These are phyloP conservation scores for Ophiodon elongatus DNA, from an alignment of 2,113 vertebrate genomes.

Conservation along the genomic window DNA sequence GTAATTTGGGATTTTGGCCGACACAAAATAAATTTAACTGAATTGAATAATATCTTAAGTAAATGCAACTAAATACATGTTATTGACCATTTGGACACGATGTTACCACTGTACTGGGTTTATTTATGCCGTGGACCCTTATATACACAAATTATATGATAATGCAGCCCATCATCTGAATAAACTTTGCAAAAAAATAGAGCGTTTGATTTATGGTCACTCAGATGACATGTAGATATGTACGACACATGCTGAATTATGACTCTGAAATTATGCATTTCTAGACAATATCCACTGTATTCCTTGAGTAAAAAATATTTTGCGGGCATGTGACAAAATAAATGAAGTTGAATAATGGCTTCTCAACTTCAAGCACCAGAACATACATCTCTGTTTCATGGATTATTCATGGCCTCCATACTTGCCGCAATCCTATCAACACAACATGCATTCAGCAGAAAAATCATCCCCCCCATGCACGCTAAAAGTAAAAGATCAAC, in stretches of 20 bases:
- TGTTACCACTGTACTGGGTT: not conserved
- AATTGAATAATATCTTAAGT: not conserved
- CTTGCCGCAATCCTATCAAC: constrained; percentile 75
- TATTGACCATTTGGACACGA: not conserved
- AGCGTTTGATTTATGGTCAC: constrained; percentile 66
- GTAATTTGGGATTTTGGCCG: too few relatives aligned
- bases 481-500: constrained; percentile 66
- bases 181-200: constrained; percentile 22
- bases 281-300: constrained; percentile 45
- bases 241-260: constrained; percentile 49
- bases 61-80: not conserved
- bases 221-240: constrained; percentile 43
- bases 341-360: constrained; percentile 76
- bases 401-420: constrained; percentile 75
- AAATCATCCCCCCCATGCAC: constrained; percentile 40
- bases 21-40: too few relatives aligned
- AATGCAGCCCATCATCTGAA: constrained; percentile 23
- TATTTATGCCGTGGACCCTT: not conserved
- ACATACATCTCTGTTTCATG: constrained; percentile 74
- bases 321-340: constrained; percentile 56
- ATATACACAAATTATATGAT: constrained; percentile 6
- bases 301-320: constrained; percentile 21
- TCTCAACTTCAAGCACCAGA: constrained; percentile 61
- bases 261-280: constrained; percentile 47
- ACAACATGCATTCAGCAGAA: constrained; percentile 67